These are phyloP conservation scores for Teleogryllus oceanicus DNA, from an alignment of 2,888 invertebrate genomes.

Conservation along the genomic window DNA sequence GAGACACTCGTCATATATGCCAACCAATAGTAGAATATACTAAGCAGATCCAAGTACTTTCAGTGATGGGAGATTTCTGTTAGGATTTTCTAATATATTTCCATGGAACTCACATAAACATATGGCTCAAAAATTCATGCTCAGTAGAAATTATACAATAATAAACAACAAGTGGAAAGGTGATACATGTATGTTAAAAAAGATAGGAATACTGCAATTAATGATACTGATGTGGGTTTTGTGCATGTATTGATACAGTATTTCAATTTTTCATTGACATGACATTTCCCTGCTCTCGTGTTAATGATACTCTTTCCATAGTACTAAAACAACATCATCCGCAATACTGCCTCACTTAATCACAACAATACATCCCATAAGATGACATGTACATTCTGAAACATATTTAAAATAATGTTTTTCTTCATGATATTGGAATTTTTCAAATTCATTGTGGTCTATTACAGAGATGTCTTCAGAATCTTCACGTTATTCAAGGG, in stretches of 20 bases:
- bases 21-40: constrained; percentile 7
- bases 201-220: constrained; percentile 1
- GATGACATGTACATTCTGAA: background rate
- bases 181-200: background rate
- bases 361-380: background rate
- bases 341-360: no score
- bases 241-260: background rate
- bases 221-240: background rate
- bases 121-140: background rate
- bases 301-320: no score
- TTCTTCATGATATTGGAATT: no score
- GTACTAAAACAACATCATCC: no score
- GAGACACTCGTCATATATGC: background rate
- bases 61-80: background rate
- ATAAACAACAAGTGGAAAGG: background rate
- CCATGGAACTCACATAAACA: constrained; percentile 5
- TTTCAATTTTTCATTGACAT: no score
- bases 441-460: no score
- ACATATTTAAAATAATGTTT: background rate
- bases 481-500: no score
- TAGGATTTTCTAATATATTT: background rate
- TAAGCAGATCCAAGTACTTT: constrained; percentile 18
- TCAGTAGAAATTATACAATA: background rate
- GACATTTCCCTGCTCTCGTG: no score
- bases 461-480: no score